Percentiles rank a stretch among this genome's conserved stretches.
phyloP scores from a whole-genome alignment of 2,888 invertebrate genomes.

The Zeuzera pyrina region DNA sequence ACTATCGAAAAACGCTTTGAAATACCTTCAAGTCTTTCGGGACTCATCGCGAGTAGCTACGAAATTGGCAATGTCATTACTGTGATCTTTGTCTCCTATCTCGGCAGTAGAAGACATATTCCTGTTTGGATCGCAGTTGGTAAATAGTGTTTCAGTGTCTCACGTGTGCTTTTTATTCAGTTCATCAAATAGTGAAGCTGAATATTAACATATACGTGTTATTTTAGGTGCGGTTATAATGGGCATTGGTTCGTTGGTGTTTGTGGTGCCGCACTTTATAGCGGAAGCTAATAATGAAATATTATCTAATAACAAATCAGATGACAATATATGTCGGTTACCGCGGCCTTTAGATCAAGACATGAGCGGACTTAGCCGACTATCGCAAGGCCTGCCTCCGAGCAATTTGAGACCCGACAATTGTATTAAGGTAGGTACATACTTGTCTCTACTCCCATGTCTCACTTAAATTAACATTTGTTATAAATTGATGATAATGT shows the following conservation, averaged over 20 bases:
- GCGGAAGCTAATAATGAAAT: conserved; percentile 84
- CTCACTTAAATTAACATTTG: neutral
- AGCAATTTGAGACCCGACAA: conserved; percentile 84
- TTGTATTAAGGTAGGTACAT: conserved; percentile 84
- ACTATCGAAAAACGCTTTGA: conserved; percentile 97
- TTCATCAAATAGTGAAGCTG: neutral
- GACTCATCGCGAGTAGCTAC: conserved; percentile 94
- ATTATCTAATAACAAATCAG: conserved; percentile 77
- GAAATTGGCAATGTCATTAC: conserved; percentile 97
- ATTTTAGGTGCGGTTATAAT: conserved; percentile 87
- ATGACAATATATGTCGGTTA: conserved; percentile 86
- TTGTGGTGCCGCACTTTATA: conserved; percentile 94
- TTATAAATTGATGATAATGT: neutral
- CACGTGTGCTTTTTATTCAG: neutral
- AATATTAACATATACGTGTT: conserved; percentile 2
- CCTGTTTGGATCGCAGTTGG: conserved; percentile 96
- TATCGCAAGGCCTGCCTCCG: conserved; percentile 81
- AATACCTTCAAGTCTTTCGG: conserved; percentile 93
- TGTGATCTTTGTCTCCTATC: conserved; percentile 95
- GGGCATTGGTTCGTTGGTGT: conserved; percentile 93
- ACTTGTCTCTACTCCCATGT: no score
- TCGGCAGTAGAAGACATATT: conserved; percentile 92
- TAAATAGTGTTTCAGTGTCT: conserved; percentile 35
- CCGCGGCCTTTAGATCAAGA: conserved; percentile 80
- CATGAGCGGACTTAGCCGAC: conserved; percentile 80